Evolutionary conservation across 2,797 vertebrate species (phyloP).

Genomic region (Carapus acus): DNA sequence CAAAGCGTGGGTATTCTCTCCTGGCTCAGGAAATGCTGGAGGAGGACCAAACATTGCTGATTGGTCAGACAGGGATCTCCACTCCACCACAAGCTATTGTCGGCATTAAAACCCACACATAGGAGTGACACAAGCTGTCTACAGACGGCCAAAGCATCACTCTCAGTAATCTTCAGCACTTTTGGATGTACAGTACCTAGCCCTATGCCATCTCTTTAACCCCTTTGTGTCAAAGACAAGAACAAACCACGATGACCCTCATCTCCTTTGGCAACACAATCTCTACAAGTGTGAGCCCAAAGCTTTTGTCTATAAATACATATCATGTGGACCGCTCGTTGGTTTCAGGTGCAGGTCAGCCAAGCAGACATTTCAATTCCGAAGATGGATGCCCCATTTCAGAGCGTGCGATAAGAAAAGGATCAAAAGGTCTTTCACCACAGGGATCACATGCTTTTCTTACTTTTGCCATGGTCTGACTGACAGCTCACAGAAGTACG

Average conservation of each 20-base stretch:
- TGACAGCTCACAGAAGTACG: constrained; percentile 55
- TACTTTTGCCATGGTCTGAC: constrained; percentile 48
- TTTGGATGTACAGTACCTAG: background rate
- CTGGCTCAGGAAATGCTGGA: too few relatives aligned
- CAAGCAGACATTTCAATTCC: constrained; percentile 76
- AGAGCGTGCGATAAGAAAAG: constrained; percentile 65
- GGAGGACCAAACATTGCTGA: too few relatives aligned
- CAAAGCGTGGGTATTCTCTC: too few relatives aligned
- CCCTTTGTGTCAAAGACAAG: constrained; percentile 11
- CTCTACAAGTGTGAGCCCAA: constrained; percentile 14
- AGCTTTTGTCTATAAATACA: constrained; percentile 62
- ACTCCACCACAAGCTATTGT: too few relatives aligned
- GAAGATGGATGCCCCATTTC: constrained; percentile 75
- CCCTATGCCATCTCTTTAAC: constrained; percentile 13
- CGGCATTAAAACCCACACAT: too few relatives aligned
- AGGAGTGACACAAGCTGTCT: too few relatives aligned
- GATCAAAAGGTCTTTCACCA: constrained; percentile 50
- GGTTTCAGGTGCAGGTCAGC: constrained; percentile 70
- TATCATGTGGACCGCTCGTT: constrained; percentile 53
- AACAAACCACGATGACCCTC: constrained; percentile 18
- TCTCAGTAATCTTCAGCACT: too few relatives aligned
- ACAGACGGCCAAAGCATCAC: too few relatives aligned
- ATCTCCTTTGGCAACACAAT: background rate
- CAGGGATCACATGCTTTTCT: constrained; percentile 56
- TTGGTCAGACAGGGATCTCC: too few relatives aligned